phyloP scores from a whole-genome alignment of 2,888 invertebrate species.

The Gari tellinella region DNA sequence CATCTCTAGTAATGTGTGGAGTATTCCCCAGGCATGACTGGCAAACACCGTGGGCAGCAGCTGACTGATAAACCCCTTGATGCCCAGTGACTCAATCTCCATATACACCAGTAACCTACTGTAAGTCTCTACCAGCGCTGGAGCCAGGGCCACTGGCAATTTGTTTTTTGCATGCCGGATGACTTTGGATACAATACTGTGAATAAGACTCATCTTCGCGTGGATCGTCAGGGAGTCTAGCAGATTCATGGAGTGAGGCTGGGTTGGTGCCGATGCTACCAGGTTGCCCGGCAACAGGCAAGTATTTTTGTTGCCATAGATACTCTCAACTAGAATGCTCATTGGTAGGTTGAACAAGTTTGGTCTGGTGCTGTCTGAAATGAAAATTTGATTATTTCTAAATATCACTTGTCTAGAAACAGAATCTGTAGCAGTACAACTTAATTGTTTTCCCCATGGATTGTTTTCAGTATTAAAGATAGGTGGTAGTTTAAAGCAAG shows the following conservation, averaged over 20 bases:
- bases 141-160: constrained; percentile 92
- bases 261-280: constrained; percentile 89
- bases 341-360: constrained; percentile 96
- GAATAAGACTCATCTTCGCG: constrained; percentile 95
- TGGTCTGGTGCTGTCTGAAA: constrained; percentile 89
- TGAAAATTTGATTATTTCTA: background rate
- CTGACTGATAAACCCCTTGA: constrained; percentile 98
- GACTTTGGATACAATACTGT: constrained; percentile 90
- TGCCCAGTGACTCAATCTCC: constrained; percentile 97
- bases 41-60: constrained; percentile 95
- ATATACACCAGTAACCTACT: constrained; percentile 96
- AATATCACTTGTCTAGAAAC: background rate
- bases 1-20: constrained; percentile 98
- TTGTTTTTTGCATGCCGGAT: constrained; percentile 95
- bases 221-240: constrained; percentile 97
- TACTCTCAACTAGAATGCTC: constrained; percentile 95
- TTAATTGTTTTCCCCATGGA: too few relatives aligned
- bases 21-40: constrained; percentile 96
- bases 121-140: constrained; percentile 97
- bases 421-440: too few relatives aligned
- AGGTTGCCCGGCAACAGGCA: constrained; percentile 84
- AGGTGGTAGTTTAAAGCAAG: too few relatives aligned
- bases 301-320: constrained; percentile 86
- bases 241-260: constrained; percentile 95
- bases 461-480: too few relatives aligned